These are phyloP conservation scores for Ailurus styani DNA, from an alignment of 2,113 vertebrate species.

Conservation along the genomic window DNA sequence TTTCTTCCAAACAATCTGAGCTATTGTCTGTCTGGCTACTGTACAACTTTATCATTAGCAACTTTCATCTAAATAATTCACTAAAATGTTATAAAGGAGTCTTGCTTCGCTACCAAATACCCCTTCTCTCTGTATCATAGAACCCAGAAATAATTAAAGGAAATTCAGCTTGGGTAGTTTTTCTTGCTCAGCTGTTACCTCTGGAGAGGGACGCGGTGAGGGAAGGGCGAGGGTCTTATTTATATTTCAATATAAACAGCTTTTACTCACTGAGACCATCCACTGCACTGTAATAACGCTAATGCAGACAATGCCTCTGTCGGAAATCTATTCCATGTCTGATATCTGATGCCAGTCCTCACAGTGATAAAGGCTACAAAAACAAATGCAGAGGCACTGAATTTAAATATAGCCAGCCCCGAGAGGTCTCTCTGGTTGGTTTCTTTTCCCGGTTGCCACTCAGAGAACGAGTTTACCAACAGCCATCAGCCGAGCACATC, in stretches of 20 bases:
- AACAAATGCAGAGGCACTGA: constrained; percentile 84
- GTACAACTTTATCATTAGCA: constrained; percentile 82
- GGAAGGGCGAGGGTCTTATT: constrained; percentile 32
- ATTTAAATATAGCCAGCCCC: constrained; percentile 69
- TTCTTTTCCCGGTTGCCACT: constrained; percentile 54
- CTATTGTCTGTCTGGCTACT: constrained; percentile 69
- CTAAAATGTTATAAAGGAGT: constrained; percentile 75
- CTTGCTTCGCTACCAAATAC: constrained; percentile 74
- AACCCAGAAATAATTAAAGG: constrained; percentile 58
- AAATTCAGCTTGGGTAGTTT: constrained; percentile 8
- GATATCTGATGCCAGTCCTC: constrained; percentile 80
- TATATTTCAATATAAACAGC: constrained; percentile 65
- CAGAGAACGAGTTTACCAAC: constrained; percentile 73
- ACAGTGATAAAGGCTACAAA: constrained; percentile 83
- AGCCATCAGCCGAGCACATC: constrained; percentile 69
- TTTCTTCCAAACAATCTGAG: constrained; percentile 39
- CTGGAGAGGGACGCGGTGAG: neutral
- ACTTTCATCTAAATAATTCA: constrained; percentile 88
- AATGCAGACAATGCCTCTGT: constrained; percentile 75
- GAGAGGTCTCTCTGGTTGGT: constrained; percentile 71
- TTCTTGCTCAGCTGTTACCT: neutral
- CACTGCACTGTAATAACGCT: constrained; percentile 73
- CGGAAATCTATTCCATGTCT: constrained; percentile 62
- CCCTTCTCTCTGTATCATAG: constrained; percentile 44
- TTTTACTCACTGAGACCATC: constrained; percentile 62